Evolutionary conservation across 1,140 invertebrate genomes (phyloP), one percentile per base, ranked within the genome.

Genomic region (Chelonus insularis): DNA sequence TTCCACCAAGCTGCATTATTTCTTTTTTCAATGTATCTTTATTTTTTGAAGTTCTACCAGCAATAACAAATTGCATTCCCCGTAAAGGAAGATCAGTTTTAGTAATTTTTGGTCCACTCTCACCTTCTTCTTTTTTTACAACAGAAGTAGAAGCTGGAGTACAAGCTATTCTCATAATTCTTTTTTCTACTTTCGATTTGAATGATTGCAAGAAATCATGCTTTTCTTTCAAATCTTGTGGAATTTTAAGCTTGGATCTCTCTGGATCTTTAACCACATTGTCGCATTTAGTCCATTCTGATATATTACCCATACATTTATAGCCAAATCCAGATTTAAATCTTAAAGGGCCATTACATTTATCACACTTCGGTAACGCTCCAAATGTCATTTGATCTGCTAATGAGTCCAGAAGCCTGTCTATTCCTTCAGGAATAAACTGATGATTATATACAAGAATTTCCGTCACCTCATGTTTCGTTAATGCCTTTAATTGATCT

Each of bases 341-440:
- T 51, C 84, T 72, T 11, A 95, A 83, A 70, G 94, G 88, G 7
- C 90, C 90, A 57, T 88, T 87, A 74, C 97, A 99, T 70, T 91
- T 87, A 4, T 86, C 74, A 76, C 97, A 99, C 0, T 85, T 85
- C 56, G 87, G 72, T 9, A 96, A 78, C 21, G 87, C 86, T 48
- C 97, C 97, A 86, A 98, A 97, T 2, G 87, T 85, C 85, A 98
- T 89, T 23, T 87, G 81, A 80, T 99, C 97, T 9, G 89, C 84
- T 1, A 97, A 71, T 57, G 82, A 79, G 81, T 97, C 92, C 39
- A 93, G 75, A 29, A 92, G 86, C 88, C 94, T 80, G 68, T 87
- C 85, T 60, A 83, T 77, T 1, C 89, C 89, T 66, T 74, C 57
- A 11, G 89, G 87, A 55, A 91, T 75, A 47, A 84, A 76, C 73